Percentiles rank a stretch among this genome's conserved stretches.
phyloP scores from a whole-genome alignment of 2,113 vertebrate genomes.

The Phaethornis superciliosus region DNA sequence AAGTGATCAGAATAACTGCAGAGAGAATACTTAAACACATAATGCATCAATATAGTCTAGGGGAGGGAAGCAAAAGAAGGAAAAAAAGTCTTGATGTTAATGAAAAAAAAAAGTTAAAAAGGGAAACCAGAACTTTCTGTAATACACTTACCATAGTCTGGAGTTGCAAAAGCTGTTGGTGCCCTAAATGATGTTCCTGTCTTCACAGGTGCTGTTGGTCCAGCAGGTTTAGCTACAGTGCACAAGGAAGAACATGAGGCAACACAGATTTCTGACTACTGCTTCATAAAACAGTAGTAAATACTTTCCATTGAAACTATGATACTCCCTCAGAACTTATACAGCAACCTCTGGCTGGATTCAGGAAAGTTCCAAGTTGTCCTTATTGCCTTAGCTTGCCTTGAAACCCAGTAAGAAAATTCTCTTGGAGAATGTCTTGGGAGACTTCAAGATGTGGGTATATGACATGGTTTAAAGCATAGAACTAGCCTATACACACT shows the following conservation, averaged over 20 bases:
- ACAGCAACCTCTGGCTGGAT: background rate
- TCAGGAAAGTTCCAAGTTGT: background rate
- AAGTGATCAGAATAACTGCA: background rate
- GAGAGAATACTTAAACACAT: background rate
- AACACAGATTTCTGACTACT: slow-evolving; percentile 2
- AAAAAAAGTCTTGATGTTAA: background rate
- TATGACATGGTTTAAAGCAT: background rate
- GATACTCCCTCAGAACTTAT: background rate
- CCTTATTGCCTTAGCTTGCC: background rate
- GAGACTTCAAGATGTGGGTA: background rate
- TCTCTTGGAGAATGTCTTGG: background rate
- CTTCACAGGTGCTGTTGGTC: slow-evolving; percentile 48
- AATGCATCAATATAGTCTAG: background rate
- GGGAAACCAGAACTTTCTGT: background rate
- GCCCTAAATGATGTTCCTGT: slow-evolving; percentile 57
- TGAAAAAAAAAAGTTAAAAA: no score
- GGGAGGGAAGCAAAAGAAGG: background rate
- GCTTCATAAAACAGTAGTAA: background rate
- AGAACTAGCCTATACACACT: background rate
- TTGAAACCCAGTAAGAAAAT: background rate
- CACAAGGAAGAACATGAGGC: slow-evolving; percentile 15
- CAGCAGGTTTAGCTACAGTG: slow-evolving; percentile 43
- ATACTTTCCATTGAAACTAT: background rate
- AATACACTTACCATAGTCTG: slow-evolving; percentile 72
- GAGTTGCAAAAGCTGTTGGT: slow-evolving; percentile 76